A percentile compares a stretch with the other conserved stretches of the same genome.
These are phyloP conservation scores for Triops longicaudatus DNA, from an alignment of 1,140 invertebrate species.

Conservation along the genomic window DNA sequence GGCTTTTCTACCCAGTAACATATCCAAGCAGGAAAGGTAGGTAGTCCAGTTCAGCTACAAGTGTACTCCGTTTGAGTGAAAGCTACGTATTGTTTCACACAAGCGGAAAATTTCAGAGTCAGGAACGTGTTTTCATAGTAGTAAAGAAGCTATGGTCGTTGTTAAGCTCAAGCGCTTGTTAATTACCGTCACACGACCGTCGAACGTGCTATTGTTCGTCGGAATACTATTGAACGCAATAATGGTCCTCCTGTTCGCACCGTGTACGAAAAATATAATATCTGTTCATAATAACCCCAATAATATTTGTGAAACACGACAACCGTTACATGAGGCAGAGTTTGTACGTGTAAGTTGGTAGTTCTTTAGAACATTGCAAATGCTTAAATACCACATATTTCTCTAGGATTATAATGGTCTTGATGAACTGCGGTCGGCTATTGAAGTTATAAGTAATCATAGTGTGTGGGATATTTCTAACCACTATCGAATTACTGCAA, in stretches of 20 bases:
- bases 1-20: too few species aligned
- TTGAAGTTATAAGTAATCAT: background rate
- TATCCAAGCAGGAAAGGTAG: too few species aligned
- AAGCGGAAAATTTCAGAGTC: too few species aligned
- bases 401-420: background rate
- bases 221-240: background rate
- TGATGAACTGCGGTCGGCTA: background rate
- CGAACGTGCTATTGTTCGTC: background rate
- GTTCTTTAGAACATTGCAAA: background rate
- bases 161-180: background rate
- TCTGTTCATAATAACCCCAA: background rate
- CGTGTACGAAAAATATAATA: background rate
- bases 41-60: too few species aligned
- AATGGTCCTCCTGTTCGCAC: background rate
- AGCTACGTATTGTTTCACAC: too few species aligned
- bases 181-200: background rate
- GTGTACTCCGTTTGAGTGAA: too few species aligned
- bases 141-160: background rate
- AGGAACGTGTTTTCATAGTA: background rate
- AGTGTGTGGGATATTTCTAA: background rate
- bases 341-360: background rate
- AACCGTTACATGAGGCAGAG: background rate
- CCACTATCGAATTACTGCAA: background rate
- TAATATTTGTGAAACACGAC: background rate
- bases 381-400: background rate